phyloP scores from a whole-genome alignment of 2,888 invertebrate species.

The Plebejus anna region DNA sequence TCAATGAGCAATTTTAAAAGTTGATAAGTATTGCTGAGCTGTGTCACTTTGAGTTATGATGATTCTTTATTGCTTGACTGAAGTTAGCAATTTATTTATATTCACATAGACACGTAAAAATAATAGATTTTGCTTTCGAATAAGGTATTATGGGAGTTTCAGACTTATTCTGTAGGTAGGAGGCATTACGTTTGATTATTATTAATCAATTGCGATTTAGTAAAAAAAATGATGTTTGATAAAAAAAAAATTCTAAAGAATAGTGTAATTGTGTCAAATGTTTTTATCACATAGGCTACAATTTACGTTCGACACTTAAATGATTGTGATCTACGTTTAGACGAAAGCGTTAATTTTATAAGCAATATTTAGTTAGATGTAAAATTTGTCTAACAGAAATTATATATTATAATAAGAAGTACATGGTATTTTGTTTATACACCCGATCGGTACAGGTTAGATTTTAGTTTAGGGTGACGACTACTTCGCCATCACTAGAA shows the following conservation, averaged over 20 bases:
- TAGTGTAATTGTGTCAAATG: constrained; percentile 18
- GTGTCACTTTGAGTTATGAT: not conserved
- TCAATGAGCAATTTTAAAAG: no score
- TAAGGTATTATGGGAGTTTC: not conserved
- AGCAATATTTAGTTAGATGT: constrained; percentile 2
- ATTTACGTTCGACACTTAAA: constrained; percentile 19
- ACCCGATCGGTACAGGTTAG: constrained; percentile 22
- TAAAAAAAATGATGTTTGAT: constrained; percentile 21
- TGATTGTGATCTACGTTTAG: constrained; percentile 16
- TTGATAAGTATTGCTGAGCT: not conserved
- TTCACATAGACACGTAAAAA: not conserved
- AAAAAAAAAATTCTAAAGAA: constrained; percentile 1
- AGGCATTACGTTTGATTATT: constrained; percentile 6
- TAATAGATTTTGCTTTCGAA: not conserved
- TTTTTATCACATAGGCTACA: constrained; percentile 22
- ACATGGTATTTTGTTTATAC: constrained; percentile 17
- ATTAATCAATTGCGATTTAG: constrained; percentile 10
- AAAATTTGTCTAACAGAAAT: constrained; percentile 20
- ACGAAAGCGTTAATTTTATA: constrained; percentile 17
- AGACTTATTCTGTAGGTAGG: not conserved
- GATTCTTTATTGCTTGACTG: not conserved
- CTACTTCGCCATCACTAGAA: not conserved
- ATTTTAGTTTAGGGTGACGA: constrained; percentile 3
- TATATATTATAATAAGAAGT: constrained; percentile 20
- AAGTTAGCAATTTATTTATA: not conserved